Percentiles rank a stretch among this genome's conserved stretches.
Conservation (phyloP, 2,113 vertebrate genomes). For the Myiozetetes cayanensis region DNA sequence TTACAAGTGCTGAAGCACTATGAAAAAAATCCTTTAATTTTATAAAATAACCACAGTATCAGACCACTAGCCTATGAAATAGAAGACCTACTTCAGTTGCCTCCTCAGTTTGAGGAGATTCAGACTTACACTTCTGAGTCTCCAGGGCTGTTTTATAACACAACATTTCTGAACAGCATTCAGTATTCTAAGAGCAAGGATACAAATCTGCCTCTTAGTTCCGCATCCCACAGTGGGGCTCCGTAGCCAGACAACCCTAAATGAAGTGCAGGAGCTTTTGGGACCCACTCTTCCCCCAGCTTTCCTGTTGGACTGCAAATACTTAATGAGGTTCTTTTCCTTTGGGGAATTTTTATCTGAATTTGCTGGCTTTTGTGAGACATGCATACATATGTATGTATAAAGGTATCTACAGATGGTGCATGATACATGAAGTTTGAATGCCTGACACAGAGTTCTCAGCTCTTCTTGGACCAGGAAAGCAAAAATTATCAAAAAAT, state of each 20-base stretch:
- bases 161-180: not conserved
- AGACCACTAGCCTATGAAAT: slow-evolving; percentile 32
- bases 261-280: not conserved
- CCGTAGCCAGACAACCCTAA: not conserved
- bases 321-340: not conserved
- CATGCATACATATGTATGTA: fast-evolving
- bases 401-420: not conserved
- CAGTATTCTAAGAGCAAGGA: not conserved
- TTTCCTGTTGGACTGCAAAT: not conserved
- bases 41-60: not conserved
- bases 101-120: not conserved
- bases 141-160: not conserved
- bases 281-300: not conserved
- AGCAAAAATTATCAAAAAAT: not conserved
- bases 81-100: slow-evolving; percentile 21
- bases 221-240: not conserved
- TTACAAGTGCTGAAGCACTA: not conserved
- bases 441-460: not conserved
- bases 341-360: not conserved
- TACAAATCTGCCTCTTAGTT: not conserved
- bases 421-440: not conserved
- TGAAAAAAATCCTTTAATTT: not conserved
- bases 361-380: not conserved
- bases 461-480: not conserved
- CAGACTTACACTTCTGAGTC: not conserved